These are phyloP conservation scores for Chrysolina haemoptera DNA, from an alignment of 2,888 invertebrate species.

Conservation along the genomic window DNA sequence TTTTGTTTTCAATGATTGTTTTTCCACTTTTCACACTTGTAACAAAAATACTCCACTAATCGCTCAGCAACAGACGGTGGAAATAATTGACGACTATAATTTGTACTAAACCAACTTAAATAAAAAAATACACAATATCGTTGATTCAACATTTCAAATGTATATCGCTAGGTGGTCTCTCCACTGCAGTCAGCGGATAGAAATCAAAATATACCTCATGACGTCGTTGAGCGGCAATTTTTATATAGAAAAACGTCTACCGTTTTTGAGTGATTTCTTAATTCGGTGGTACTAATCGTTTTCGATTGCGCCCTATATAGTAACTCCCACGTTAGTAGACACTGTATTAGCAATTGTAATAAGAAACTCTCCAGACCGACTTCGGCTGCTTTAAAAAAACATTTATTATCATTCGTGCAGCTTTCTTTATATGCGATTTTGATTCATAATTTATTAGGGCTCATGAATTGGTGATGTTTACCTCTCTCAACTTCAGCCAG, in stretches of 20 bases:
- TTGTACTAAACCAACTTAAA: no score
- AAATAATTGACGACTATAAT: no score
- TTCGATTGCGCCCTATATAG: slow-evolving; percentile 55
- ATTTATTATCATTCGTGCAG: slow-evolving; percentile 65
- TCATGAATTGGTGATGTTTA: slow-evolving; percentile 51
- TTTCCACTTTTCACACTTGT: no score
- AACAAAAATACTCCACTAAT: no score
- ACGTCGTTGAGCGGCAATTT: background rate
- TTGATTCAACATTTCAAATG: no score
- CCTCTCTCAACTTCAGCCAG: slow-evolving; percentile 31
- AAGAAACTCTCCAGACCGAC: slow-evolving; percentile 56
- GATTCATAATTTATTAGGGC: slow-evolving; percentile 56
- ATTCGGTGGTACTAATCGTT: slow-evolving; percentile 5
- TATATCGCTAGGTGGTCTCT: slow-evolving; percentile 2
- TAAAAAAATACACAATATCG: no score
- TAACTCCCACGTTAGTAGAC: slow-evolving; percentile 53
- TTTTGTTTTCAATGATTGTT: no score
- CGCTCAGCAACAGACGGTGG: no score
- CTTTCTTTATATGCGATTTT: slow-evolving; percentile 57
- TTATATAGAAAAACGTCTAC: background rate
- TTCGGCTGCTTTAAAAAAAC: slow-evolving; percentile 59
- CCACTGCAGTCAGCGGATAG: background rate
- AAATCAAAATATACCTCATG: background rate
- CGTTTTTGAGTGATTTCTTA: slow-evolving; percentile 26
- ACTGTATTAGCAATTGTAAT: slow-evolving; percentile 67